Conservation (phyloP, 2,113 vertebrate genomes). For the Sander lucioperca region DNA sequence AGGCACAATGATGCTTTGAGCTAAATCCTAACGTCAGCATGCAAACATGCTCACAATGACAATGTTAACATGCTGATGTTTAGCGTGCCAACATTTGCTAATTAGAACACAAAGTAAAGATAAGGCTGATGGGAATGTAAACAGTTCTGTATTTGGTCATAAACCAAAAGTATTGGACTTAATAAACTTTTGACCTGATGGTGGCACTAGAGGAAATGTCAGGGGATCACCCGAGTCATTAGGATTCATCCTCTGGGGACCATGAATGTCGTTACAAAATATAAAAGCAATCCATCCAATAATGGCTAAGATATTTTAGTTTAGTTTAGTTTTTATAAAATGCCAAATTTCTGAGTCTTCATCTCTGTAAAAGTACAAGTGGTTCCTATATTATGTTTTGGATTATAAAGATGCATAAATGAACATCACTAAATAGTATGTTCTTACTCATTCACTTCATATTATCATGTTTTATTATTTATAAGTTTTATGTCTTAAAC, state of each 20-base stretch:
- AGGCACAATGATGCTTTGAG: too few species aligned
- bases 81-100: background rate
- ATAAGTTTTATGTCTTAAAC: background rate
- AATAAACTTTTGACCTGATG: background rate
- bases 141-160: background rate
- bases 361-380: background rate
- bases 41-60: too few species aligned
- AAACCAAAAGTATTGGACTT: background rate
- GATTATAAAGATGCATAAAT: slow-evolving; percentile 1
- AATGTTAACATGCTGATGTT: background rate
- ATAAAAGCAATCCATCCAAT: background rate
- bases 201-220: background rate
- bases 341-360: background rate
- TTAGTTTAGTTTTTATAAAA: too few species aligned
- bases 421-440: background rate
- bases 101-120: background rate
- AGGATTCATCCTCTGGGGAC: background rate
- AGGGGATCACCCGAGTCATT: background rate
- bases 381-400: background rate
- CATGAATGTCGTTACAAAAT: background rate
- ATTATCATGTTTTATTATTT: background rate
- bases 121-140: background rate
- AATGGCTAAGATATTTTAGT: background rate
- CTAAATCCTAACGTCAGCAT: too few species aligned
- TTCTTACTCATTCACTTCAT: background rate